Evolutionary conservation across 2,113 vertebrate species (phyloP), one percentile per base, ranked within the genome.

Genomic region (Galemys pyrenaicus): DNA sequence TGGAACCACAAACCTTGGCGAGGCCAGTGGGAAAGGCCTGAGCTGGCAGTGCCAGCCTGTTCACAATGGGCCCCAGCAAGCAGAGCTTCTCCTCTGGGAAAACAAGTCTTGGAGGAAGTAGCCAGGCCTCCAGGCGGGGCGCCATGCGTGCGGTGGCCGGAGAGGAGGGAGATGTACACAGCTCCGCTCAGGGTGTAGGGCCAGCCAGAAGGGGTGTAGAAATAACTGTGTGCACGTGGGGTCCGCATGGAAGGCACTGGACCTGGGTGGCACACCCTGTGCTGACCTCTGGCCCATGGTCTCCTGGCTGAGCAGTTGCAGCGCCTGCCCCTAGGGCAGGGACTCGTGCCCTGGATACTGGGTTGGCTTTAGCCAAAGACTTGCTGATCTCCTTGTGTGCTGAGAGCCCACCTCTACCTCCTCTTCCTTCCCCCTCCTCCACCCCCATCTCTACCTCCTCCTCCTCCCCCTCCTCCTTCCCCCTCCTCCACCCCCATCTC

Each of bases 281-380:
- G 1, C 35, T 30, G n/a, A 16, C 20, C 22, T 17, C 54, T 28
- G 32, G 17, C 17, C 51, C 51, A 17, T 83, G 97, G 94, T 97
- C 95, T 98, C 96, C 97, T 97, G 96, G 75, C 97, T 17, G 51
- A 6, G 51, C 51, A 19, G 51, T 17, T 54, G 51, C 51, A 54
- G 15, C 51, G 17, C 51, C 51, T 54, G 51, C 54, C 22, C 54
- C 54, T 19, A 22, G 54, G 54, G 20, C 2, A 1, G 6, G 94
- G 94, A 97, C 95, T 97, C 97, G 95, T 97, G 97, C 97, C 96
- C 98, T 97, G 98, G 98, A 71, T 17, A 8, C 73, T 60, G 51
- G 88, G 54, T 97, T 98, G 98, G 98, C 99, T 98, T 98, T 98
- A 98, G 98, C 98, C 98, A 94, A 98, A 98, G 98, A 98, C 95